Conservation (phyloP, 2,888 invertebrate species). For the Unio pictorum region DNA sequence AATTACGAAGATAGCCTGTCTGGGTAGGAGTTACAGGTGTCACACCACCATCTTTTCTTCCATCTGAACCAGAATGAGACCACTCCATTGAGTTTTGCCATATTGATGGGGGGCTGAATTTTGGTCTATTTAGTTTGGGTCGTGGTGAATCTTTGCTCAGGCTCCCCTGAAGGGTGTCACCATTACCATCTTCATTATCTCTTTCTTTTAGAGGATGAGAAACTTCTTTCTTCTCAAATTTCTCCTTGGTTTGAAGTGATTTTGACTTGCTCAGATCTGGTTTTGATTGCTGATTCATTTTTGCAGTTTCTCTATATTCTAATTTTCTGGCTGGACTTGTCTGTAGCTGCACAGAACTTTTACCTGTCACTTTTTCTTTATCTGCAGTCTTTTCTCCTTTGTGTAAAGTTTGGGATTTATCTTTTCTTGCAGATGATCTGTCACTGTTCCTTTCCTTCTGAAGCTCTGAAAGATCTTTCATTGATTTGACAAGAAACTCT, state of each 20-base stretch:
- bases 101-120: slow-evolving; percentile 41
- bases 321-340: background rate
- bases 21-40: background rate
- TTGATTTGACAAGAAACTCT: slow-evolving; percentile 47
- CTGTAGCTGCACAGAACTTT: too few relatives aligned
- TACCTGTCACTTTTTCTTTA: background rate
- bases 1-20: slow-evolving; percentile 23
- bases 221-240: too few relatives aligned
- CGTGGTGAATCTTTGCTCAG: slow-evolving; percentile 26
- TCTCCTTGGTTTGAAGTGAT: background rate
- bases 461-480: slow-evolving; percentile 46
- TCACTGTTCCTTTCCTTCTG: slow-evolving; percentile 25
- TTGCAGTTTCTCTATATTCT: slow-evolving; percentile 6
- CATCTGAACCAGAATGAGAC: slow-evolving; percentile 1
- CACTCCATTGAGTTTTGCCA: slow-evolving; percentile 21
- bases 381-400: slow-evolving; percentile 2
- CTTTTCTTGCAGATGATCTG: slow-evolving; percentile 16
- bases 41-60: background rate
- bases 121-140: slow-evolving; percentile 44
- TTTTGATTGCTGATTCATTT: slow-evolving; percentile 12
- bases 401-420: slow-evolving; percentile 18
- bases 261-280: slow-evolving; percentile 19
- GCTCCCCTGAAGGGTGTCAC: too few relatives aligned
- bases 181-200: too few relatives aligned
- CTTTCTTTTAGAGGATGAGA: too few relatives aligned